These are phyloP conservation scores for Phymatocera aterrima DNA, from an alignment of 2,888 invertebrate genomes.

Conservation along the genomic window DNA sequence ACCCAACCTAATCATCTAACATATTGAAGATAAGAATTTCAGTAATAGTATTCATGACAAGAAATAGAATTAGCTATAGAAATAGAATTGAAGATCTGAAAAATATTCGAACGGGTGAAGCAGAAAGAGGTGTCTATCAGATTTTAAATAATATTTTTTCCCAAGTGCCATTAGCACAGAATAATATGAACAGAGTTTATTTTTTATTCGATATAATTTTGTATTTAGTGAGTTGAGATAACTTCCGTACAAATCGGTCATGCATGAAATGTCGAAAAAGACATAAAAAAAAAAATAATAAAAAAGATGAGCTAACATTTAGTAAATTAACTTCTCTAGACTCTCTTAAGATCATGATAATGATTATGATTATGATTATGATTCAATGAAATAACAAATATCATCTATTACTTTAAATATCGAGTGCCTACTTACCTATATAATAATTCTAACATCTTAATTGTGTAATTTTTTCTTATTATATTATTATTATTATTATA, in stretches of 20 bases:
- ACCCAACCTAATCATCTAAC: too few relatives aligned
- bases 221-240: not conserved
- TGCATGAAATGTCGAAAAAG: not conserved
- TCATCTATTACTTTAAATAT: conserved; percentile 16
- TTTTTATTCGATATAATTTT: not conserved
- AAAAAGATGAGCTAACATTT: not conserved
- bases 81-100: too few relatives aligned
- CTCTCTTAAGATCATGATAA: too few relatives aligned
- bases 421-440: conserved; percentile 21
- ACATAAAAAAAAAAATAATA: not conserved
- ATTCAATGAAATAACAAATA: conserved; percentile 26
- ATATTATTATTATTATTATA: conserved; percentile 65
- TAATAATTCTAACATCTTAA: conserved; percentile 46
- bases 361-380: too few relatives aligned
- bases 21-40: too few relatives aligned
- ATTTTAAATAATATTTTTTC: not conserved
- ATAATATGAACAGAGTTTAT: conserved; percentile 8
- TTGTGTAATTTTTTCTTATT: conserved; percentile 57
- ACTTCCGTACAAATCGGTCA: not conserved
- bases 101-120: not conserved
- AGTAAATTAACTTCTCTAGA: conserved; percentile 1
- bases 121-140: not conserved
- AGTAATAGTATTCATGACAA: too few relatives aligned
- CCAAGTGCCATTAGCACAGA: not conserved
- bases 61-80: too few relatives aligned